Evolutionary conservation across 2,888 invertebrate species (phyloP), one percentile per base, ranked within the genome.

Genomic region (Drosophila mimetica): DNA sequence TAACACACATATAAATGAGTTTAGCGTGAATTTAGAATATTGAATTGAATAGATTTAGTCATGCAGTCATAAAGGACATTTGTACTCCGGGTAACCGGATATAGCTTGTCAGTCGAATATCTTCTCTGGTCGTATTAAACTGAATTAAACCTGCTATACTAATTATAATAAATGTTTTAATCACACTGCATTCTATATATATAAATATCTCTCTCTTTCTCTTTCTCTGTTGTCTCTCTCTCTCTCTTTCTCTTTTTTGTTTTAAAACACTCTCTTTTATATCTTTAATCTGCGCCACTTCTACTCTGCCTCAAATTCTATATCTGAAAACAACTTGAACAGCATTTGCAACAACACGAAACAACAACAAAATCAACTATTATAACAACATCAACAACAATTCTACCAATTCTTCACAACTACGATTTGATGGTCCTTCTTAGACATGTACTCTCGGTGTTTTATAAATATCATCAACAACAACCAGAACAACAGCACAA

Each of bases 381-480:
- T 46, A 58, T 46, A 60, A 75, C 71, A 71, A 69, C 79, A 47
- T 52, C 69, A 55, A 60, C 76, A 61, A 71, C 76, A 74, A 74
- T 64, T 71, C 76, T 60, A 65, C 71, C 50, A 75, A 57, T 61
- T 76, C 76, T 76, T 53, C 79, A 76, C 78, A 67, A 77, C 80
- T 47, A 66, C 80, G 85, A 76, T 82, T 85, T 79, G 80, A 76
- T 81, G 80, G 79, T 81, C 54, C 71, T 67, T 82, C 60, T 75
- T 72, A 82, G 84, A 82, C 86, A 86, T 76, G 86, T 80, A 77
- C 77, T 82, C 77, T 82, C 84, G 84, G 84, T 86, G 86, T 77
- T 83, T 72, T 71, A 67, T 83, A 83, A 75, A 44, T 60, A 60
- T 65, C 69, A 76, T 79, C 71, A 71, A 41, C 61, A 47, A 61